These are phyloP conservation scores for Telmatochromis bifrenatus DNA, from an alignment of 2,113 vertebrate species.

Conservation along the genomic window DNA sequence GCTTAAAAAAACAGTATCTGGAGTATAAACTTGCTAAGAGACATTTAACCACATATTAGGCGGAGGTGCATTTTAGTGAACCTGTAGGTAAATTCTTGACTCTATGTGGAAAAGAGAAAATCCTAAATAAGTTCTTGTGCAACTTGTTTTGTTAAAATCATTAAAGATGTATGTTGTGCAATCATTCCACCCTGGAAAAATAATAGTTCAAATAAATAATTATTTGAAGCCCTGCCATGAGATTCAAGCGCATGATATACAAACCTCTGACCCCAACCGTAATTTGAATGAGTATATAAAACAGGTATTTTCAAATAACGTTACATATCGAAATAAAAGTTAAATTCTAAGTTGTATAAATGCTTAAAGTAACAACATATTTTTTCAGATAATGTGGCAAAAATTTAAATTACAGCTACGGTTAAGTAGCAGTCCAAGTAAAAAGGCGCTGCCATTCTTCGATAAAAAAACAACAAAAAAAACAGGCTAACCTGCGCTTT, in stretches of 20 bases:
- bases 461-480: not conserved
- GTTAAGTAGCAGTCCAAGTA: not conserved
- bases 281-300: not conserved
- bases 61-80: not conserved
- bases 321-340: not conserved
- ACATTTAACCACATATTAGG: not conserved
- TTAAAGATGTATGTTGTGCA: not conserved
- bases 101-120: not conserved
- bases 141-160: not conserved
- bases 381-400: not conserved
- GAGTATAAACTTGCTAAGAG: not conserved
- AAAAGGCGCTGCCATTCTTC: not conserved
- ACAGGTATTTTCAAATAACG: not conserved
- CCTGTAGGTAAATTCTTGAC: not conserved
- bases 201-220: not conserved
- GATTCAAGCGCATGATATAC: not conserved
- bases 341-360: not conserved
- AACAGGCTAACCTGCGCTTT: constrained; percentile 26
- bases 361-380: not conserved
- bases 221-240: not conserved
- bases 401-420: not conserved
- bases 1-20: not conserved
- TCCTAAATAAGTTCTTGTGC: not conserved
- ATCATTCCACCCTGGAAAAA: not conserved
- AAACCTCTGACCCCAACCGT: not conserved